Conservation (phyloP, 1,140 invertebrate genomes). For the Thaumatotibia leucotreta region DNA sequence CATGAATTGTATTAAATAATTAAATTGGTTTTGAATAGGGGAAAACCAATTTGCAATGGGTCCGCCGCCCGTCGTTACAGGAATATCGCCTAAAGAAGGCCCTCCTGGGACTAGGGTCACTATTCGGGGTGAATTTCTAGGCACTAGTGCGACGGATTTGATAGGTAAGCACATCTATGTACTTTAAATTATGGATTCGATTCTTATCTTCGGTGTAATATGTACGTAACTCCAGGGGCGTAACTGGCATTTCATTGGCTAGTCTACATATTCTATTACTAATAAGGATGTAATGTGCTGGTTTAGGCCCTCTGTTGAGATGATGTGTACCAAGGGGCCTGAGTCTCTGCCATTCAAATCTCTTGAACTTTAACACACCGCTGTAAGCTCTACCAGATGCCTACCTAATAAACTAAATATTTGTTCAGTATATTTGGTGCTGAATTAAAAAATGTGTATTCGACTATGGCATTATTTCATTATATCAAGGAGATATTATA, state of each 20-base stretch:
- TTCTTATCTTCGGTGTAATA: neutral
- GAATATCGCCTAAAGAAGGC: slow-evolving; percentile 98
- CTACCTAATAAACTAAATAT: too few relatives aligned
- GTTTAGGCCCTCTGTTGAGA: too few relatives aligned
- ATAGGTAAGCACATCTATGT: slow-evolving; percentile 79
- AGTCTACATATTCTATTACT: too few relatives aligned
- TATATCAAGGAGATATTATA: too few relatives aligned
- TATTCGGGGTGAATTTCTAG: slow-evolving; percentile 97
- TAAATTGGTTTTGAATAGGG: neutral
- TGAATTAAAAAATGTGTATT: too few relatives aligned
- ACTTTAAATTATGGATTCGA: neutral
- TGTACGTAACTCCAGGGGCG: slow-evolving; percentile 13
- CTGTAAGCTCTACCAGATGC: too few relatives aligned
- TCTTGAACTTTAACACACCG: too few relatives aligned
- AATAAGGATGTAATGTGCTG: too few relatives aligned
- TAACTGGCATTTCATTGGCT: neutral
- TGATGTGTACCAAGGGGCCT: too few relatives aligned
- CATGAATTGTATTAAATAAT: neutral
- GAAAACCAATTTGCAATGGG: slow-evolving; percentile 75
- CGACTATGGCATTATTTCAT: too few relatives aligned
- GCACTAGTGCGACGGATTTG: slow-evolving; percentile 89
- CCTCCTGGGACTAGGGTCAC: slow-evolving; percentile 97
- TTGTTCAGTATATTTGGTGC: too few relatives aligned
- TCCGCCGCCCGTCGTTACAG: slow-evolving; percentile 93
- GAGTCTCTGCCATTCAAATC: too few relatives aligned